phyloP scores from a whole-genome alignment of 2,797 vertebrate genomes.

The Pelochelys cantorii region DNA sequence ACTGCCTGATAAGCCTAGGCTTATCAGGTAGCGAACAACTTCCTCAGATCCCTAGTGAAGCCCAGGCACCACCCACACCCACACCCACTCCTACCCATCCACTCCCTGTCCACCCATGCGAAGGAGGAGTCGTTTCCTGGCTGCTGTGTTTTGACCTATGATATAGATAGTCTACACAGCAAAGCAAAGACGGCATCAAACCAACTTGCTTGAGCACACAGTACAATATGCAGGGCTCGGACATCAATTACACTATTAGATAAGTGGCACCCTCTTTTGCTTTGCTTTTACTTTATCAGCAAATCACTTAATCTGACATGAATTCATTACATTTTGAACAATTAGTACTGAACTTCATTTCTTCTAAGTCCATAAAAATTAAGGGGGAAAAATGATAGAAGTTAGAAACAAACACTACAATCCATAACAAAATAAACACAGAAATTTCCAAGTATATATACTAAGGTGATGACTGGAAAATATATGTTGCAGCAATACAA shows the following conservation, averaged over 20 bases:
- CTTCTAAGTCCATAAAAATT: no score
- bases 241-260: background rate
- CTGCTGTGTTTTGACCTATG: background rate
- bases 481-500: background rate
- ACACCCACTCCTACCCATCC: background rate
- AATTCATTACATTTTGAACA: background rate
- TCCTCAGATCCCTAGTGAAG: background rate
- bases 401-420: background rate
- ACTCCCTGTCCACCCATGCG: background rate
- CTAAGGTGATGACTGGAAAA: background rate
- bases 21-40: no score
- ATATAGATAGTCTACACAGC: background rate
- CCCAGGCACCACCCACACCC: background rate
- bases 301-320: background rate
- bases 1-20: no score
- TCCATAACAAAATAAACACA: background rate
- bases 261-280: background rate
- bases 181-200: background rate
- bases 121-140: background rate
- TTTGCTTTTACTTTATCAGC: background rate
- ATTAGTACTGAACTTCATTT: background rate
- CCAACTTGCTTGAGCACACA: background rate
- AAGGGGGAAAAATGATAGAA: background rate
- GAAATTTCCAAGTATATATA: background rate
- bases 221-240: background rate